Percentiles rank a stretch among this genome's conserved stretches.
Conservation (phyloP, 2,113 vertebrate species). For the Peromyscus leucopus region DNA sequence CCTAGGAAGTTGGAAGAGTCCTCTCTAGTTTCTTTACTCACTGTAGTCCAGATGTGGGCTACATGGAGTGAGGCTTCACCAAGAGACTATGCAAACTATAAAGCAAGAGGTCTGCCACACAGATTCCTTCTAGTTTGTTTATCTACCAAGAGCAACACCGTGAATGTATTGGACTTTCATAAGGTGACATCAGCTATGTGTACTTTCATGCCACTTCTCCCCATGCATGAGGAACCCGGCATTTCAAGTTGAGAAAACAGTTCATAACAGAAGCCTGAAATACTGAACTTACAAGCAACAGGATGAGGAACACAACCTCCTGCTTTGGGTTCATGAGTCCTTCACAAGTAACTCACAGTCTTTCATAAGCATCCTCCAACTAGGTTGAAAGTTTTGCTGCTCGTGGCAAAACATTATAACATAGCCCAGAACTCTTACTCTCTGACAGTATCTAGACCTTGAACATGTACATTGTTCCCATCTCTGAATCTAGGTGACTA, state of each 20-base stretch:
- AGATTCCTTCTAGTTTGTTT: background rate
- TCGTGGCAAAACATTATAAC: background rate
- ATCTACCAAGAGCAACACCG: background rate
- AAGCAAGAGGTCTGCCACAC: background rate
- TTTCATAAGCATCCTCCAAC: constrained; percentile 3
- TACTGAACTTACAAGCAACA: background rate
- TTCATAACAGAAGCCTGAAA: constrained; percentile 30
- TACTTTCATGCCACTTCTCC: constrained; percentile 50
- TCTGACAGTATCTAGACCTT: background rate
- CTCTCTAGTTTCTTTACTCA: background rate
- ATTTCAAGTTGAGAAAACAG: constrained; percentile 54
- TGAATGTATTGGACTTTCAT: background rate
- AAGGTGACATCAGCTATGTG: background rate
- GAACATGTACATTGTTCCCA: background rate
- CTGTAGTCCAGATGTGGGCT: background rate
- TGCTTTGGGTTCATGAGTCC: constrained; percentile 1
- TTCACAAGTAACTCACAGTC: constrained; percentile 18
- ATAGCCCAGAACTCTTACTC: background rate
- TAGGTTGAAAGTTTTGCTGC: background rate
- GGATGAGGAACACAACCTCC: background rate
- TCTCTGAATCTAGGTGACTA: background rate
- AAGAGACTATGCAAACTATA: background rate
- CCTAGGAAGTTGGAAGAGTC: background rate
- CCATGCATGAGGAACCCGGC: background rate
- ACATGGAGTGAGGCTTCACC: background rate